Percentiles rank a stretch among this genome's conserved stretches.
Evolutionary conservation across 1,140 invertebrate genomes (phyloP).

Genomic region (Trichonephila inaurata): DNA sequence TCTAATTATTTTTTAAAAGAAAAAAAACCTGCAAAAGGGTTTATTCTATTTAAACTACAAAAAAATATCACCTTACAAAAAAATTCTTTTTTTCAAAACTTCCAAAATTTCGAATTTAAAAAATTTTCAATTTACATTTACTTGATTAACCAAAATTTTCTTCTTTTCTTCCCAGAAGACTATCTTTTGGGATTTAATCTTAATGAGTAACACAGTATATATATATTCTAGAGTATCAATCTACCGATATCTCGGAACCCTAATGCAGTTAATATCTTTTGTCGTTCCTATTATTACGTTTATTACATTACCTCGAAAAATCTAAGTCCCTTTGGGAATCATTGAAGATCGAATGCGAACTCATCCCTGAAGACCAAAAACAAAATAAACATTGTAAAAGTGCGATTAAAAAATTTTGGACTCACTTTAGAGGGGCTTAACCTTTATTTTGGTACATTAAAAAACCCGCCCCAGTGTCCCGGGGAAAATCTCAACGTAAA

Average conservation of each 20-base stretch:
- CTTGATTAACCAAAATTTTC: no score
- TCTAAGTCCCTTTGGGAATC: not conserved
- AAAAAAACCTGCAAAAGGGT: no score
- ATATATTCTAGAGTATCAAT: not conserved
- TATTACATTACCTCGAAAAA: not conserved
- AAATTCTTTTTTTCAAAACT: no score
- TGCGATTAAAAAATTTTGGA: conserved; percentile 8
- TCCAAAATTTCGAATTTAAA: no score
- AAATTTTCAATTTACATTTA: no score
- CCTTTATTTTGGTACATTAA: not conserved
- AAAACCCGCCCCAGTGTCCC: not conserved
- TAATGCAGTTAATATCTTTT: conserved; percentile 22
- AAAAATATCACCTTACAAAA: no score
- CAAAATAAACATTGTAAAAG: not conserved
- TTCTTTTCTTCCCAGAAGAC: not conserved
- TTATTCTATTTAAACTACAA: no score
- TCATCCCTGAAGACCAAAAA: not conserved
- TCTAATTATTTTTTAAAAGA: no score
- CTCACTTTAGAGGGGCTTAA: not conserved
- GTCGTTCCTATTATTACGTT: conserved; percentile 13
- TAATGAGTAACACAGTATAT: not conserved
- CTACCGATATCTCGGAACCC: not conserved
- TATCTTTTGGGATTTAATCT: conserved; percentile 2
- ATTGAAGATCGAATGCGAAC: not conserved
- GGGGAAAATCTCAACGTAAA: not conserved